Conservation (phyloP, 2,888 invertebrate genomes). For the Drosophila percnosoma region DNA sequence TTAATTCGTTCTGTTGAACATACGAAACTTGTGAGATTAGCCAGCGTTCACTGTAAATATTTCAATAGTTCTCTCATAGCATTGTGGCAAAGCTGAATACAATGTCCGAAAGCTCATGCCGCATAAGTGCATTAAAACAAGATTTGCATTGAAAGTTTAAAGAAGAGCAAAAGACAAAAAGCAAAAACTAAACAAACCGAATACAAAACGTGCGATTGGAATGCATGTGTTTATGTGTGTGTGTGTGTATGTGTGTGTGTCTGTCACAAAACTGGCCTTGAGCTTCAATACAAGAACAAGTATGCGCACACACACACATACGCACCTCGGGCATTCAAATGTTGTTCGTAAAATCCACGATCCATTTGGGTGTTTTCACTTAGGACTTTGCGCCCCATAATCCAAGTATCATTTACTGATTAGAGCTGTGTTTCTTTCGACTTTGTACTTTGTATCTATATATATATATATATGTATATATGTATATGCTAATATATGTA, state of each 20-base stretch:
- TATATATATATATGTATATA: background rate
- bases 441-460: background rate
- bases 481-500: constrained; percentile 9
- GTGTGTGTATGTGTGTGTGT: background rate
- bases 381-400: constrained; percentile 32
- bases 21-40: background rate
- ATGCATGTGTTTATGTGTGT: background rate
- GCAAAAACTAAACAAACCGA: constrained; percentile 8
- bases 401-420: constrained; percentile 17
- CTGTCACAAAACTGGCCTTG: constrained; percentile 34
- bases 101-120: background rate
- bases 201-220: constrained; percentile 8
- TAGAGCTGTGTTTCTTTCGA: constrained; percentile 5
- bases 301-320: background rate
- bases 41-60: background rate
- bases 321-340: constrained; percentile 15
- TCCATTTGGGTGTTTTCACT: background rate
- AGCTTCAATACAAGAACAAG: constrained; percentile 24
- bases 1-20: too few species aligned
- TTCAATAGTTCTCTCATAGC: background rate
- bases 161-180: background rate
- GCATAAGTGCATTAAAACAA: constrained; percentile 7
- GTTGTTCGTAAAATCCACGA: constrained; percentile 8
- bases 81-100: constrained; percentile 5
- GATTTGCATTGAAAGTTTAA: background rate